phyloP scores from a whole-genome alignment of 2,113 vertebrate genomes.

The Casuarius casuarius region DNA sequence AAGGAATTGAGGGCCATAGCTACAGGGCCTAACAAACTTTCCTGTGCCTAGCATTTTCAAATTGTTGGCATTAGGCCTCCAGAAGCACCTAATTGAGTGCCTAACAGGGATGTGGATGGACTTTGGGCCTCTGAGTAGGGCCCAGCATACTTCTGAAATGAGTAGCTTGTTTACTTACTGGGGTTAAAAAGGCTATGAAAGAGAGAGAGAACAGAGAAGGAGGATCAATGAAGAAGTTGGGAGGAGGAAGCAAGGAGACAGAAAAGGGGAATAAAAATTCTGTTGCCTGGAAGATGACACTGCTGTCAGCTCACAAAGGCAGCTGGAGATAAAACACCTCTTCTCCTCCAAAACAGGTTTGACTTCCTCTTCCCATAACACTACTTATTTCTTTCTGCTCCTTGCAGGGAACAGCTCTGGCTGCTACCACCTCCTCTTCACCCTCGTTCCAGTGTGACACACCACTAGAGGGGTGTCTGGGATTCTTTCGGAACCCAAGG shows the following conservation, averaged over 20 bases:
- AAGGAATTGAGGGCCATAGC: neutral
- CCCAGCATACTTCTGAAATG: neutral
- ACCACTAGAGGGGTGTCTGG: too few species aligned
- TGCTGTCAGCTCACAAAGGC: neutral
- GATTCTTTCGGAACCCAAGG: too few species aligned
- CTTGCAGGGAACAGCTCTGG: neutral
- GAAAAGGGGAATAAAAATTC: neutral
- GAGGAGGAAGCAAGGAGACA: neutral
- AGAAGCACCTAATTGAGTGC: neutral
- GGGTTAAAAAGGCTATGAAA: neutral
- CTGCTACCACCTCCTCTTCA: neutral
- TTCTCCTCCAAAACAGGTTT: neutral
- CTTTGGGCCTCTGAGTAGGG: neutral
- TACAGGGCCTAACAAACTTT: neutral
- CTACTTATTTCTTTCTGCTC: neutral
- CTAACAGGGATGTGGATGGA: neutral
- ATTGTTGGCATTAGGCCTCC: neutral
- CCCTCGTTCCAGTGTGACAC: accelerated
- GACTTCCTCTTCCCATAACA: neutral
- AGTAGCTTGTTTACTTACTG: neutral
- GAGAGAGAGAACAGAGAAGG: neutral
- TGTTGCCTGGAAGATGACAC: neutral
- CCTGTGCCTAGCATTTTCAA: neutral
- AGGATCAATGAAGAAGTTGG: neutral
- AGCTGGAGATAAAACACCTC: neutral